Base-by-base conservation (phyloP, 2,888 invertebrate genomes). In the Macrostomum cliftonense region DNA sequence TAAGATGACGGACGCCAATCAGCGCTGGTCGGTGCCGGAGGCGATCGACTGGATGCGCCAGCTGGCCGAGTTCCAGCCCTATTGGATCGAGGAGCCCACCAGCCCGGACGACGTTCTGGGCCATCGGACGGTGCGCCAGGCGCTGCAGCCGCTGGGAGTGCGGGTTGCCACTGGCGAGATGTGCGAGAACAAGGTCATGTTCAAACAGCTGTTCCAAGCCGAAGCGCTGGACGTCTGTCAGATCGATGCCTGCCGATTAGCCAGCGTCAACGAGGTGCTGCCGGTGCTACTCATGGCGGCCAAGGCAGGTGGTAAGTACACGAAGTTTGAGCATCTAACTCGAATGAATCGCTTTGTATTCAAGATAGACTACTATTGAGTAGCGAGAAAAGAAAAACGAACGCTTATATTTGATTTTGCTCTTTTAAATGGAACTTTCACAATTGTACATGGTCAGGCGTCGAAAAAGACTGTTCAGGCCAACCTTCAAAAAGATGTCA, bases 21-120 rank as follows among this genome's bases (percentile, higher is more conserved):
- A 69, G 58, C 57, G 58, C 1, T 89, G 88, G 87, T 82, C 82
- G 60, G 81, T 86, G 2, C 72, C 78, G 49, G 78, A 84, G 67
- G 81, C 88, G 0, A 82, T 88, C 51, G 78, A 78, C 12, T 87
- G 86, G 84, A 82, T 85, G 79, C 79, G 78, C 63, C 70, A 78
- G 47, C 68, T 88, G 51, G 77, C 79, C 1, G 76, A 78, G 39
- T 79, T 79, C 60, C 80, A 81, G 57, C 78, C 81, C 2, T 67
- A 79, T 47, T 89, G 87, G 87, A 86, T 89, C 50, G 88, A 89
- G 67, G 88, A 89, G 63, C 88, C 88, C 0, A 89, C 88, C 0
- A 82, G 82, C 2, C 86, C 87, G 0, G 88, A 89, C 64, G 89
- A 89, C 63, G 74, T 86, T 2, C 68, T 85, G n/a, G 88, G 86